Evolutionary conservation across 2,888 invertebrate genomes (phyloP), one percentile per base, ranked within the genome.

Genomic region (Hirudinaria manillensis): DNA sequence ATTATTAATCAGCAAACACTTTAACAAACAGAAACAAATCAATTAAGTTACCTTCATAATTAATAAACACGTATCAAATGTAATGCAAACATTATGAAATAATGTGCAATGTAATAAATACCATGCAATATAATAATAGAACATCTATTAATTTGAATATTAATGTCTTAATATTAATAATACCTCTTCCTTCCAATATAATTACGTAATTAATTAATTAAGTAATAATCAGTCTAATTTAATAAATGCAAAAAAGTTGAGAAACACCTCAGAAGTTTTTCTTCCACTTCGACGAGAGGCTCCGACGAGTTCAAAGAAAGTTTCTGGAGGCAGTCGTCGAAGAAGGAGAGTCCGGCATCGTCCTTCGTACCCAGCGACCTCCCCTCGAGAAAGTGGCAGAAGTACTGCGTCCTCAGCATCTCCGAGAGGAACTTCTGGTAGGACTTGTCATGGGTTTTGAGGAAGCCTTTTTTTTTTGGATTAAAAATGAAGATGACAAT

Each of bases 351-450:
- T 45, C 66, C 67, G 7, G 56, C 24, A 27, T 74, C 74, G 24
- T 45, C 67, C 13, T 38, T 56, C 66, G 45, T 38, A 29, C 68
- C 68, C 32, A 74, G 56, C 16, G 61, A 74, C 29, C 74, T 36
- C 32, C 38, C 74, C 29, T 74, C 70, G 27, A 75, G 38, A 27
- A 71, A 75, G 34, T 72, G 55, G 45, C 75, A 72, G 66, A 75
- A 75, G 72, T 72, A 75, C 24, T 75, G 75, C 16, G 75, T 75
- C 19, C 53, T 75, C 29, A 72, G 32, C 65, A 75, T 71, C 61
- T 32, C 36, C 0, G n/a, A n/a, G 6, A 71, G 34, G 21, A 75
- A 61, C 29, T 34, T 71, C 36, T 66, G 61, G 24, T 71, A 71
- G 1, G 65, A 32, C 24, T 61, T 61, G 32, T 75, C 75, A 19